Conservation (phyloP, 1,140 invertebrate genomes). For the Musca domestica region DNA sequence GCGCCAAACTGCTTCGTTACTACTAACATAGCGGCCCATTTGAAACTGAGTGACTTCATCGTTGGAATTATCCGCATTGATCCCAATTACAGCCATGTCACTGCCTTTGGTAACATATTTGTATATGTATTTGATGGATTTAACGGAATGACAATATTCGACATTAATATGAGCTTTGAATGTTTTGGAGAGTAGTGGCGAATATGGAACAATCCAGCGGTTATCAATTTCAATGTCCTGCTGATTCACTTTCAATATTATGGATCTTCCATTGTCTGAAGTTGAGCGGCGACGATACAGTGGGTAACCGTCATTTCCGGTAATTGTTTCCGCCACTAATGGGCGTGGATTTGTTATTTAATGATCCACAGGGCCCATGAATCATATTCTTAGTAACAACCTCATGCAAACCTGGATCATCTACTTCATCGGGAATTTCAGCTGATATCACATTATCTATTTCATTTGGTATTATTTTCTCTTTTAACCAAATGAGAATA, state of each 20-base stretch:
- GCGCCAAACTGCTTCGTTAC: constrained; percentile 45
- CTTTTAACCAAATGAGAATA: constrained; percentile 53
- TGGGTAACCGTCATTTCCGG: constrained; percentile 53
- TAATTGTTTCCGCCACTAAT: constrained; percentile 31
- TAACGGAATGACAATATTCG: constrained; percentile 48
- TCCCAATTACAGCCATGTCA: constrained; percentile 31
- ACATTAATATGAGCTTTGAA: constrained; percentile 35
- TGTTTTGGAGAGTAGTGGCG: constrained; percentile 30
- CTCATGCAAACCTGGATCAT: too few species aligned
- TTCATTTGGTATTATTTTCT: constrained; percentile 50
- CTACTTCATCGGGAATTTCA: too few species aligned
- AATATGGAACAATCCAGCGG: constrained; percentile 41
- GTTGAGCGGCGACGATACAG: constrained; percentile 47
- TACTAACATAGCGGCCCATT: constrained; percentile 47
- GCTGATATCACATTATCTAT: constrained; percentile 19
- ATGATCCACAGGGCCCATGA: constrained; percentile 54
- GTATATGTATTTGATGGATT: constrained; percentile 54
- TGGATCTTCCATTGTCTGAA: constrained; percentile 38
- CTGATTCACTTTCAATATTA: background rate
- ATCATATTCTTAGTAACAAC: background rate
- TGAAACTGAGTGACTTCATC: constrained; percentile 38
- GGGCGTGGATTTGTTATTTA: constrained; percentile 41
- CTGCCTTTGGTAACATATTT: constrained; percentile 56
- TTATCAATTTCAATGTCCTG: constrained; percentile 32
- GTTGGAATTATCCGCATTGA: background rate